These are phyloP conservation scores for Ochropacha duplaris DNA, from an alignment of 2,888 invertebrate genomes.

Conservation along the genomic window DNA sequence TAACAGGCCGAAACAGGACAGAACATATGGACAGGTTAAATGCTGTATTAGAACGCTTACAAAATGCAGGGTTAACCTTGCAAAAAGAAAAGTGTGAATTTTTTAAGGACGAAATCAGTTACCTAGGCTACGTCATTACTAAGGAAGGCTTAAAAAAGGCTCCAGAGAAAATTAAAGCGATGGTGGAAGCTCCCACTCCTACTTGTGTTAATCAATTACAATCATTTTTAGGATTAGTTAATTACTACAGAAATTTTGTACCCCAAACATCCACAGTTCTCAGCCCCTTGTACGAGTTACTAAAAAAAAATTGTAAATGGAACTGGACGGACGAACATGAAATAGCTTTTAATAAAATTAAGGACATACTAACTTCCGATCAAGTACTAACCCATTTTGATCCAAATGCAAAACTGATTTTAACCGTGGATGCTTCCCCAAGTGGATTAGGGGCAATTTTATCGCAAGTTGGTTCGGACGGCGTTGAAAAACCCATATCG, in stretches of 20 bases:
- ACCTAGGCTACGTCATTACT: slow-evolving; percentile 17
- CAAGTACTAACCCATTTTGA: slow-evolving; percentile 17
- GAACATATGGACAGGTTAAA: not conserved
- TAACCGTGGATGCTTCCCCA: slow-evolving; percentile 28
- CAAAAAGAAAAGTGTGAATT: slow-evolving; percentile 19
- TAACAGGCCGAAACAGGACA: not conserved
- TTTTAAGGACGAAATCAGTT: slow-evolving; percentile 11
- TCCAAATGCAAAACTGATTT: slow-evolving; percentile 15
- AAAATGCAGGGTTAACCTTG: slow-evolving; percentile 11
- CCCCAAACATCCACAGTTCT: slow-evolving; percentile 16
- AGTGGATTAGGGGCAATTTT: slow-evolving; percentile 23
- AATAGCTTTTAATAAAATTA: slow-evolving; percentile 13
- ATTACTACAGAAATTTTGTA: slow-evolving; percentile 23
- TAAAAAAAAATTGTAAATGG: slow-evolving; percentile 18
- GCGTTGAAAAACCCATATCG: slow-evolving; percentile 16
- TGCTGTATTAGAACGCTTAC: slow-evolving; percentile 1
- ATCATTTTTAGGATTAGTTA: slow-evolving; percentile 26
- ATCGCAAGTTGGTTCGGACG: slow-evolving; percentile 17
- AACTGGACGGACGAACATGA: slow-evolving; percentile 12
- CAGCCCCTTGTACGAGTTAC: slow-evolving; percentile 17
- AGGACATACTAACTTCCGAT: slow-evolving; percentile 11
- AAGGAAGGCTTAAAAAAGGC: slow-evolving; percentile 13
- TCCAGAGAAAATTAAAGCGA: slow-evolving; percentile 17
- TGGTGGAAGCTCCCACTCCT: slow-evolving; percentile 17
- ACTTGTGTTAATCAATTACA: slow-evolving; percentile 19